Evolutionary conservation across 2,113 vertebrate genomes (phyloP), one percentile per base, ranked within the genome.

Genomic region (Saccopteryx bilineata): DNA sequence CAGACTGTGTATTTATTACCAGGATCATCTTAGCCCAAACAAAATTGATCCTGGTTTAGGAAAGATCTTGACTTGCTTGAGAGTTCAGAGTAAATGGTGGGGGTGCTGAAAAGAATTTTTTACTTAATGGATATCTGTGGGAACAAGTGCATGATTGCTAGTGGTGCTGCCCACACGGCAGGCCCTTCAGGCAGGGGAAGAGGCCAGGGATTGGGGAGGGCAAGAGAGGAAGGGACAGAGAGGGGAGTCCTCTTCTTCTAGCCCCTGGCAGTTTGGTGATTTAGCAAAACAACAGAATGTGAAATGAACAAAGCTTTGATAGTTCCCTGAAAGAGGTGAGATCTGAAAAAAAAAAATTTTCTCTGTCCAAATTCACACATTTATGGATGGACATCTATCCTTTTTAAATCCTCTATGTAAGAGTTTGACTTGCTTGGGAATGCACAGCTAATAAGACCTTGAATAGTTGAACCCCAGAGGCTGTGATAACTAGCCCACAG

Each of bases 1-100:
- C 93, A 97, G 86, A 50, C 76, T 81, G 1, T 82, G 48, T 95
- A 1, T 72, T 94, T 88, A 80, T 87, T 94, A 91, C 84, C 69
- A 75, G 69, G 90, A 71, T 56, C 88, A 39, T 96, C 93, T 96
- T 80, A 96, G 95, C 3, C 63, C 91, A 93, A 95, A 98, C 87
- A 97, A 98, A 95, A 95, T 61, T 91, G 79, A 96, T 97, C 97
- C 74, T 19, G 12, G 60, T 95, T 97, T 97, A 93, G 61, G 74
- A 94, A 86, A 58, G 11, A 52, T 31, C 81, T 90, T 61, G 88
- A 58, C 46, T 68, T 96, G 39, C 86, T 87, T 96, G 87, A 87
- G 46, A 96, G 93, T 95, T 96, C 88, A 97, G 68, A 96, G 60
- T 12, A 15, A 88, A 39, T 65, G 94, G 81, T 91, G 88, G 94